Conservation (phyloP, 2,888 invertebrate genomes). For the Drosophila glabriapex region DNA sequence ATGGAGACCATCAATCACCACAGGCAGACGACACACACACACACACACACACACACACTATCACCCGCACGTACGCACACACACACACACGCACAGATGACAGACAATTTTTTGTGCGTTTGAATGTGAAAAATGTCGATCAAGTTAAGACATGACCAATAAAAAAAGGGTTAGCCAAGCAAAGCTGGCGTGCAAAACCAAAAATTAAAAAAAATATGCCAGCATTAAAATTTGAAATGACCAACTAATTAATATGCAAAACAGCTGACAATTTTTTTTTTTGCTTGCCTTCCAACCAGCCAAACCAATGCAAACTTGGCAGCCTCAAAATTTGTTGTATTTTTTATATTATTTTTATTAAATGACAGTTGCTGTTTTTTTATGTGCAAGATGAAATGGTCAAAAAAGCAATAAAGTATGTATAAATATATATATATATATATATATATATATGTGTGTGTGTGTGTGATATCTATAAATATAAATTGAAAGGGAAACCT, state of each 20-base stretch:
- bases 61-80: neutral
- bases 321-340: conserved; percentile 31
- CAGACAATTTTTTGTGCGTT: conserved; percentile 50
- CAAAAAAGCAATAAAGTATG: conserved; percentile 1
- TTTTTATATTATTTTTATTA: conserved; percentile 38
- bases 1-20: conserved; percentile 46
- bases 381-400: conserved; percentile 13
- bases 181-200: conserved; percentile 6
- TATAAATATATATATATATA: neutral
- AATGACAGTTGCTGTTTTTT: conserved; percentile 44
- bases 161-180: conserved; percentile 44
- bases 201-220: conserved; percentile 12
- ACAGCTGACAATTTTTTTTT: conserved; percentile 28
- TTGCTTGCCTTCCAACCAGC: conserved; percentile 9
- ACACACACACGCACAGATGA: conserved; percentile 32
- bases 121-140: conserved; percentile 57
- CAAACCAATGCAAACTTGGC: conserved; percentile 40
- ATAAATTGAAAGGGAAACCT: conserved; percentile 28
- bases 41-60: neutral
- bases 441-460: neutral
- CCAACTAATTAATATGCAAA: conserved; percentile 69
- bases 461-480: conserved; percentile 25
- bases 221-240: conserved; percentile 25
- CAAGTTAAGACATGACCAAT: conserved; percentile 53
- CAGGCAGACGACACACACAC: conserved; percentile 1